phyloP scores from a whole-genome alignment of 1,140 invertebrate species.

The Saccostrea glomerata region DNA sequence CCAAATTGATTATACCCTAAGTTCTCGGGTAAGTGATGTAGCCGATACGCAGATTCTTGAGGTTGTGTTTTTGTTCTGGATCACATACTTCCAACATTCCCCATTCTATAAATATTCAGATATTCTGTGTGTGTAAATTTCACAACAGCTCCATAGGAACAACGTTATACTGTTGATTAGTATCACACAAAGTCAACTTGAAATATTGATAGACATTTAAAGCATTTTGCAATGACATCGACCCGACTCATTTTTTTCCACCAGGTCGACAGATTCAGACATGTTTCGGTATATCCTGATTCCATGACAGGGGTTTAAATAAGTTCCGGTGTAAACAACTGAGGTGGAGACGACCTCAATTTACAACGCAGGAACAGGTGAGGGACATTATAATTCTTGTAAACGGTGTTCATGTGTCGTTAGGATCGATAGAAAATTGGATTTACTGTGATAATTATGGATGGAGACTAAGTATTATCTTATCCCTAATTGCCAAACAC shows the following conservation, averaged over 20 bases:
- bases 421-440: too few relatives aligned
- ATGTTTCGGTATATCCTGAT: background rate
- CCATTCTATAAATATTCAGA: background rate
- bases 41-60: too few relatives aligned
- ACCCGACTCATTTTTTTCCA: background rate
- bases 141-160: background rate
- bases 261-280: background rate
- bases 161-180: background rate
- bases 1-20: too few relatives aligned
- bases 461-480: too few relatives aligned
- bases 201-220: slow-evolving; percentile 26
- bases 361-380: background rate
- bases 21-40: too few relatives aligned
- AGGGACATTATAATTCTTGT: background rate
- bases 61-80: background rate
- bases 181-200: slow-evolving; percentile 7
- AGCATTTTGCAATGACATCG: slow-evolving; percentile 24
- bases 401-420: too few relatives aligned
- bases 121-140: background rate
- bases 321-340: slow-evolving; percentile 4
- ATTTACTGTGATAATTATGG: too few relatives aligned
- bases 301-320: background rate
- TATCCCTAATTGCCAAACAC: too few relatives aligned
- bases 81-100: background rate
- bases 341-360: background rate